phyloP scores from a whole-genome alignment of 2,113 vertebrate species.

The Geococcyx californianus region DNA sequence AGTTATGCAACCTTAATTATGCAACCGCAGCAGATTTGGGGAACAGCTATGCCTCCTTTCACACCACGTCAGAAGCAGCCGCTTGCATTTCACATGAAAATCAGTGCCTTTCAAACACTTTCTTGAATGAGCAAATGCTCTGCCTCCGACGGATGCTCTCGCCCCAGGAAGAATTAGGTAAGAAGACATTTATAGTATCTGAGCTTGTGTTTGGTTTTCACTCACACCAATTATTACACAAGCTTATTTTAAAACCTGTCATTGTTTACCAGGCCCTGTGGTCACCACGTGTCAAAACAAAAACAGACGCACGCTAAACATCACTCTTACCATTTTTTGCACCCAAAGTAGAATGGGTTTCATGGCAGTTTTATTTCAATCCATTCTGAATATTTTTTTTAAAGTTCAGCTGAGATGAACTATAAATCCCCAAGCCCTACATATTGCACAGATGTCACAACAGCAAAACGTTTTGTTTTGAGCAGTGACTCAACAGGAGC shows the following conservation, averaged over 20 bases:
- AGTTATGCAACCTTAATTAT: conserved; percentile 42
- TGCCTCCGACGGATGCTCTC: not conserved
- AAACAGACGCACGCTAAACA: not conserved
- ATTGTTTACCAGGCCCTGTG: conserved; percentile 19
- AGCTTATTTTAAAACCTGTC: conserved; percentile 44
- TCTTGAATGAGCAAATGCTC: not conserved
- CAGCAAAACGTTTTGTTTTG: not conserved
- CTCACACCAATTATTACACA: conserved; percentile 3
- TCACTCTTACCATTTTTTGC: not conserved
- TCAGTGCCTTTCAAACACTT: not conserved
- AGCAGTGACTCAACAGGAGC: not conserved
- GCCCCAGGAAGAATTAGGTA: not conserved
- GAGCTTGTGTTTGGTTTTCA: conserved; percentile 1
- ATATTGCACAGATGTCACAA: not conserved
- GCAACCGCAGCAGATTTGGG: not conserved
- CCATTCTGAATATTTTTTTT: not conserved
- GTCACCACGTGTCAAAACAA: conserved; percentile 37
- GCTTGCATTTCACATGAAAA: conserved; percentile 4
- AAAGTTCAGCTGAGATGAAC: not conserved
- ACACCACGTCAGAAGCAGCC: not conserved
- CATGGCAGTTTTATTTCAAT: not conserved
- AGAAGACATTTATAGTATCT: conserved; percentile 24
- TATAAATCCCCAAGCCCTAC: not conserved
- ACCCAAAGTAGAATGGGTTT: not conserved
- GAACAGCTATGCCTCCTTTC: conserved; percentile 8